Evolutionary conservation across 2,888 invertebrate genomes (phyloP), one percentile per base, ranked within the genome.

Genomic region (Drosophila emarginata): DNA sequence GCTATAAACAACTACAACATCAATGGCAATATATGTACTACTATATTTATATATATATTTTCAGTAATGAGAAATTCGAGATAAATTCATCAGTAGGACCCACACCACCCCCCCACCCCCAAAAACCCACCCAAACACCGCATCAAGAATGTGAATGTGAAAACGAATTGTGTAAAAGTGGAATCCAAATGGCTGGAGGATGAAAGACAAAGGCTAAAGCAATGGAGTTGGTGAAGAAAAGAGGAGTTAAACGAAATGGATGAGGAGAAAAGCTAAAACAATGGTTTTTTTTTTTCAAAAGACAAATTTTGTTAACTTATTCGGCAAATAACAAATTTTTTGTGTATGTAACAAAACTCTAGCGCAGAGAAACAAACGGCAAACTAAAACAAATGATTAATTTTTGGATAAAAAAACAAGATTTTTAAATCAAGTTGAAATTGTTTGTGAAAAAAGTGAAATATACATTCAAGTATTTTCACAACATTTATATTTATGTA

Each of bases 231-330:
- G 40, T 4, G 40, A 9, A 9, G 40, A 45, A 18, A 2, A 32
- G 14, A 39, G 39, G 14, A 39, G 5, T 9, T 9, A 7, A 14
- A 39, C n/a, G 32, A 26, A 23, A 15, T 67, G 76, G 57, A 66
- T 63, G 76, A 63, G 70, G 66, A 71, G 65, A 73, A 70, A 77
- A 76, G 74, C 64, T 74, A 83, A 45, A 45, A 12, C 45, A 45
- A 74, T 74, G 83, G 80, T 74, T 74, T 83, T 84, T 78, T 77
- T 76, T 84, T 78, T 76, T 74, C 67, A 70, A 77, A 21, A 11
- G 18, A 15, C 14, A 77, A 75, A 77, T 76, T 83, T 83, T 87
- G 73, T 78, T 82, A 73, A 73, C 61, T 80, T 76, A 85, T 85
- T 87, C 80, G 88, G 87, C 73, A 64, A 67, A 32, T 63, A 64